Conservation (phyloP, 2,113 vertebrate genomes). For the Tachycineta bicolor region DNA sequence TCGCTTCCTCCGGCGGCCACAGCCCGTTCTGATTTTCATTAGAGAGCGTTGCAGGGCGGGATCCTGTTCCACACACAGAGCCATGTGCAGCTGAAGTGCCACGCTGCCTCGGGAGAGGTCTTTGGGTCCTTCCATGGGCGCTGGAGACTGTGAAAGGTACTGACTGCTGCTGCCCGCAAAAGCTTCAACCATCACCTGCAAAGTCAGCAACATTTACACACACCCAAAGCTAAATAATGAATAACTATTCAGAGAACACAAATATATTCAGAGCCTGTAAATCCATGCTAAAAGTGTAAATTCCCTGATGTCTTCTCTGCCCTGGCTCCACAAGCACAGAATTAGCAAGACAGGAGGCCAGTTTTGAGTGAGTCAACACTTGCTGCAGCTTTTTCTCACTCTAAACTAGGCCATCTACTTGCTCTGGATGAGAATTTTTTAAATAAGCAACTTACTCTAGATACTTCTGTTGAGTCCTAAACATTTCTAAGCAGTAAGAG, state of each 20-base stretch:
- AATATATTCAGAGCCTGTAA: not conserved
- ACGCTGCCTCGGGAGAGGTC: not conserved
- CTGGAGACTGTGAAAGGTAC: rapidly evolving
- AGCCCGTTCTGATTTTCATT: not conserved
- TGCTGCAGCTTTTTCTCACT: not conserved
- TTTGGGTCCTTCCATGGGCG: not conserved
- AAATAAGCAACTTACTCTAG: not conserved
- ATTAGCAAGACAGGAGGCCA: not conserved
- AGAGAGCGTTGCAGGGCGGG: not conserved
- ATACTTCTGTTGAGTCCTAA: not conserved
- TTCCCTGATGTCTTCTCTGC: not conserved
- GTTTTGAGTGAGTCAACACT: not conserved
- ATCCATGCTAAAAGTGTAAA: rapidly evolving
- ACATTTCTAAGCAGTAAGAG: not conserved
- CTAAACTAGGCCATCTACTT: not conserved
- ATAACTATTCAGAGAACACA: not conserved
- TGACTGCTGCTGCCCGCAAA: not conserved
- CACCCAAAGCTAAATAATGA: not conserved
- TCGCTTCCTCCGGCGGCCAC: not conserved
- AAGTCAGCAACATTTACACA: not conserved
- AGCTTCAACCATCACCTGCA: not conserved
- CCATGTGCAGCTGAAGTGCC: not conserved
- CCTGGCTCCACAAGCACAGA: not conserved
- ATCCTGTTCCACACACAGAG: not conserved
- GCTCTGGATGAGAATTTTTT: not conserved